These are phyloP conservation scores for Drosophila yakuba DNA, from an alignment of 1,140 invertebrate species.

Conservation along the genomic window DNA sequence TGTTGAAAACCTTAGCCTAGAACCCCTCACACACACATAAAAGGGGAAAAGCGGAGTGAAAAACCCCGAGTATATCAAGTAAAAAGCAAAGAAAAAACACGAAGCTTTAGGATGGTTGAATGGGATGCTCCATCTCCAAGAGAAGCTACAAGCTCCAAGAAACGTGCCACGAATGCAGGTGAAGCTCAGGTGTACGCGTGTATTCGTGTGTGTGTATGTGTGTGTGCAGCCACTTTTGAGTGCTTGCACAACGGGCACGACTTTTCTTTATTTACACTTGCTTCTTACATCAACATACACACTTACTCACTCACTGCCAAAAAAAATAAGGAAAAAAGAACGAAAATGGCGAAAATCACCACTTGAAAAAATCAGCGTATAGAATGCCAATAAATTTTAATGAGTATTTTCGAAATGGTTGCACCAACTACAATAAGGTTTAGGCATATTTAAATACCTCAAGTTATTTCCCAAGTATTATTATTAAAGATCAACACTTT, in stretches of 20 bases:
- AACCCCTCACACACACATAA: constrained; percentile 8
- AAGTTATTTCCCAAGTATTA: too few species aligned
- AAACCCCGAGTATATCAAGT: constrained; percentile 58
- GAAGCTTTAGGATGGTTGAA: neutral
- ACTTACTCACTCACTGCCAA: constrained; percentile 22
- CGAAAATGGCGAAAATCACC: constrained; percentile 2
- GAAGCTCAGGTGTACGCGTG: constrained; percentile 11
- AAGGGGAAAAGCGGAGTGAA: neutral
- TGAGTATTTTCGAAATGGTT: too few species aligned
- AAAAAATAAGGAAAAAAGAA: constrained; percentile 3
- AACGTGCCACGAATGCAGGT: constrained; percentile 66
- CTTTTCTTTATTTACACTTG: constrained; percentile 73
- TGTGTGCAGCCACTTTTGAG: constrained; percentile 66
- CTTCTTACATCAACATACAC: constrained; percentile 58
- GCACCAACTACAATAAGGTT: too few species aligned
- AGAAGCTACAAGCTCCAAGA: constrained; percentile 14
- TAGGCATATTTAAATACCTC: too few species aligned
- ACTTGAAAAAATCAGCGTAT: neutral
- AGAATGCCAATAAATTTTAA: neutral
- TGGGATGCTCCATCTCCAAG: neutral
- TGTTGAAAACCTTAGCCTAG: constrained; percentile 66
- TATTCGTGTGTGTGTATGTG: constrained; percentile 24
- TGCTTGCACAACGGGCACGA: constrained; percentile 61
- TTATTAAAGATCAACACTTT: too few species aligned
- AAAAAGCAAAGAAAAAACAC: constrained; percentile 42